A percentile compares a stretch with the other conserved stretches of the same genome.
phyloP scores from a whole-genome alignment of 2,113 vertebrate genomes.

The Nyctibius bracteatus region DNA sequence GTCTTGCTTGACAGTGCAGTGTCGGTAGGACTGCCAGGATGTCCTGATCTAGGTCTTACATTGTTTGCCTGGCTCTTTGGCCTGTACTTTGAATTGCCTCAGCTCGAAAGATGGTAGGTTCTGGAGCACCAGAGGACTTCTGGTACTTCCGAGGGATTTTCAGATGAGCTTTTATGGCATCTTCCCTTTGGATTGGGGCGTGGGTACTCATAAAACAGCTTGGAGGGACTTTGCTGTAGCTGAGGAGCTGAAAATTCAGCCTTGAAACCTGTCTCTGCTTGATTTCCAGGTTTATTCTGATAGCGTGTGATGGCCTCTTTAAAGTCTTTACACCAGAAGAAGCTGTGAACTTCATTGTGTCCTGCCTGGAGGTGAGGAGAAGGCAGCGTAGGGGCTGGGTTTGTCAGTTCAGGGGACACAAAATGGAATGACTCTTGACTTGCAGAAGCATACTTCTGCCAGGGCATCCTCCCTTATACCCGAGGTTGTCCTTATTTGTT shows the following conservation, averaged over 20 bases:
- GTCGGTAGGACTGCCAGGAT: background rate
- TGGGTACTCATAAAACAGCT: background rate
- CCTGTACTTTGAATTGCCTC: background rate
- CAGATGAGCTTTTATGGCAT: background rate
- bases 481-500: background rate
- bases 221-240: background rate
- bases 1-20: background rate
- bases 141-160: background rate
- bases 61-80: background rate
- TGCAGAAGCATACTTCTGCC: background rate
- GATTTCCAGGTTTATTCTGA: constrained; percentile 85
- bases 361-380: constrained; percentile 82
- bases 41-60: background rate
- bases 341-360: constrained; percentile 87
- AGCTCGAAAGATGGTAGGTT: background rate
- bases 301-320: constrained; percentile 96
- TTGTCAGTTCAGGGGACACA: background rate
- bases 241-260: background rate
- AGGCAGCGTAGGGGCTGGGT: fast-evolving
- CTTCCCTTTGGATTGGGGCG: fast-evolving
- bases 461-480: background rate
- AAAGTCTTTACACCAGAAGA: constrained; percentile 96
- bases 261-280: background rate
- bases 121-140: background rate
- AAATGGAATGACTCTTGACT: background rate